phyloP scores from a whole-genome alignment of 2,888 invertebrate species.

The Mythimna pallens region DNA sequence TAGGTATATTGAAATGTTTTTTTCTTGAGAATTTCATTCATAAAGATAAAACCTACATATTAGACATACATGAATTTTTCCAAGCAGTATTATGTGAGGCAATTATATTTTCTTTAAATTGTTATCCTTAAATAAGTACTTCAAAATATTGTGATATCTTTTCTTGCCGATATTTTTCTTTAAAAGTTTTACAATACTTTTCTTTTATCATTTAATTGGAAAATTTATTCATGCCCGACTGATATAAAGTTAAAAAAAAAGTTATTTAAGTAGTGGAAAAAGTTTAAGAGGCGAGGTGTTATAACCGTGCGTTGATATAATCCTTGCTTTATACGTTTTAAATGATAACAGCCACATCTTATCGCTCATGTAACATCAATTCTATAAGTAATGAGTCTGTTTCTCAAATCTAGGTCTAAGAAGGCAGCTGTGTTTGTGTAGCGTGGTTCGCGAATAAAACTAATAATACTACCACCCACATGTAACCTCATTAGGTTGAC shows the following conservation, averaged over 20 bases:
- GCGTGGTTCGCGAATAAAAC: slow-evolving; percentile 8
- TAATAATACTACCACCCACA: slow-evolving; percentile 23
- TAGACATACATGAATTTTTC: neutral
- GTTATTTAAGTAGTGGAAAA: neutral
- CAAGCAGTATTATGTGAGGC: neutral
- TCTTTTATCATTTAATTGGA: neutral
- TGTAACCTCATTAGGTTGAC: slow-evolving; percentile 3
- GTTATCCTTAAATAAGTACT: neutral
- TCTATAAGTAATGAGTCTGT: slow-evolving; percentile 40
- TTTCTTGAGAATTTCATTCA: neutral
- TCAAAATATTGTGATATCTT: neutral
- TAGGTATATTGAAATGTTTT: neutral
- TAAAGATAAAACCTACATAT: neutral
- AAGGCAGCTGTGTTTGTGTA: slow-evolving; percentile 53
- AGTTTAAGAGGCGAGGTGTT: neutral
- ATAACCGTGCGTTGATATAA: neutral
- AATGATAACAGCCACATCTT: slow-evolving; percentile 17
- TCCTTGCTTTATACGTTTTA: neutral
- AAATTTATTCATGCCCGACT: neutral
- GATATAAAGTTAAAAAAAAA: neutral
- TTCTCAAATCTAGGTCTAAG: slow-evolving; percentile 38
- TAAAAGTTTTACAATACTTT: neutral
- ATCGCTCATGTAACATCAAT: slow-evolving; percentile 24
- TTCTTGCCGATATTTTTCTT: slow-evolving; percentile 2
- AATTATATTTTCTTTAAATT: neutral